Evolutionary conservation across 2,797 vertebrate species (phyloP).

Genomic region (Falco concolor): DNA sequence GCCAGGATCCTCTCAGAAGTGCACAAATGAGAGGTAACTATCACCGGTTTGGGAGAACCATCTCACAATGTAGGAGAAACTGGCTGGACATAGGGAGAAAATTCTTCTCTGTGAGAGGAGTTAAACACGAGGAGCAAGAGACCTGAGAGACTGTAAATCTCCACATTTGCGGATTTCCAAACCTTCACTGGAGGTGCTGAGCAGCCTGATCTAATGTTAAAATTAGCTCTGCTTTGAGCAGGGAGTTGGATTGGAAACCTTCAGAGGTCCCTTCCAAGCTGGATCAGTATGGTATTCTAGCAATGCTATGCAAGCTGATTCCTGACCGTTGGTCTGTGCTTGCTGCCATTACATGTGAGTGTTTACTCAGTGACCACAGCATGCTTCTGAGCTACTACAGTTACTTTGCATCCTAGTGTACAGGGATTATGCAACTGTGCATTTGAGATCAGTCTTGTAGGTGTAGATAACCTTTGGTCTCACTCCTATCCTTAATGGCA

Average conservation of each 20-base stretch:
- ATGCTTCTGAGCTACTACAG: background rate
- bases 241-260: background rate
- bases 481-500: background rate
- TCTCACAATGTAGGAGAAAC: background rate
- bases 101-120: accelerated
- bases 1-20: background rate
- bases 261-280: background rate
- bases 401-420: background rate
- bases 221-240: background rate
- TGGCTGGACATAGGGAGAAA: background rate
- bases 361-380: background rate
- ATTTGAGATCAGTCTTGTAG: background rate
- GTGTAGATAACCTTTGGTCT: background rate
- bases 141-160: accelerated
- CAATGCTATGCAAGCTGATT: accelerated
- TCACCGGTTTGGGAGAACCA: no score
- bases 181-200: background rate
- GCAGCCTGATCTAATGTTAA: background rate
- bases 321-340: background rate
- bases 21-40: background rate
- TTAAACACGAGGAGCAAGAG: background rate
- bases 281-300: background rate
- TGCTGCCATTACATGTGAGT: accelerated
- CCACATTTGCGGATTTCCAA: background rate
- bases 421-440: no score